Evolutionary conservation across 2,113 vertebrate genomes (phyloP).

Genomic region (Psittacula cyanocephala): DNA sequence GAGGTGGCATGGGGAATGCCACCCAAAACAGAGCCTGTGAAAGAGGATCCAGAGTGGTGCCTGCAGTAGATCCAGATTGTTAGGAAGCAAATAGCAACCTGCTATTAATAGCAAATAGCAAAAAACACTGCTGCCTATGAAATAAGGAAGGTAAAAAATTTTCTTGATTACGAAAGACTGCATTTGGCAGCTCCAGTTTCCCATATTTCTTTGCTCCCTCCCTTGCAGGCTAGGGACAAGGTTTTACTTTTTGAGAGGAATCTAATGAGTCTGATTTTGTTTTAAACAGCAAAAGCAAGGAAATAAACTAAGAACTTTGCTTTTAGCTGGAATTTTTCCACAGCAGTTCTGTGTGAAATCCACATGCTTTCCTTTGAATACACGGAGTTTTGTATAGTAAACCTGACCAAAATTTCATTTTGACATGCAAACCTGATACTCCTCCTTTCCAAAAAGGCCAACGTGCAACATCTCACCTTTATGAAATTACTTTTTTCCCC

Average conservation of each 20-base stretch:
- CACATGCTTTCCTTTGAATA: background rate
- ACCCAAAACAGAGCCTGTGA: background rate
- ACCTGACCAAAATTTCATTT: background rate
- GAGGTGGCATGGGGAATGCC: background rate
- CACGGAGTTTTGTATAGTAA: background rate
- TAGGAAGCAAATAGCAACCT: background rate
- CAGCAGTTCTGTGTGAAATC: background rate
- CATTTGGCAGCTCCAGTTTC: background rate
- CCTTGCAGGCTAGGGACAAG: background rate
- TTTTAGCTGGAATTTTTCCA: background rate
- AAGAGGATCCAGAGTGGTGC: background rate
- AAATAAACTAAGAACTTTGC: background rate
- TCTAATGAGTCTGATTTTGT: background rate
- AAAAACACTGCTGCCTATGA: background rate
- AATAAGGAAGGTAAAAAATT: background rate
- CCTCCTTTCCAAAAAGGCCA: background rate
- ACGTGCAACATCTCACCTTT: background rate
- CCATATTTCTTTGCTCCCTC: background rate
- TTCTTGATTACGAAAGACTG: background rate
- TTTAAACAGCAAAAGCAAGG: background rate
- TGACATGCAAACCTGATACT: background rate
- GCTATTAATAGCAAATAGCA: too few species aligned
- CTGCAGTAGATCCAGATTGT: background rate
- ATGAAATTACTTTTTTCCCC: background rate
- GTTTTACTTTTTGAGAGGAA: background rate